Percentiles rank a stretch among this genome's conserved stretches.
Conservation (phyloP, 2,113 vertebrate genomes). For the Cranoglanis bouderius region DNA sequence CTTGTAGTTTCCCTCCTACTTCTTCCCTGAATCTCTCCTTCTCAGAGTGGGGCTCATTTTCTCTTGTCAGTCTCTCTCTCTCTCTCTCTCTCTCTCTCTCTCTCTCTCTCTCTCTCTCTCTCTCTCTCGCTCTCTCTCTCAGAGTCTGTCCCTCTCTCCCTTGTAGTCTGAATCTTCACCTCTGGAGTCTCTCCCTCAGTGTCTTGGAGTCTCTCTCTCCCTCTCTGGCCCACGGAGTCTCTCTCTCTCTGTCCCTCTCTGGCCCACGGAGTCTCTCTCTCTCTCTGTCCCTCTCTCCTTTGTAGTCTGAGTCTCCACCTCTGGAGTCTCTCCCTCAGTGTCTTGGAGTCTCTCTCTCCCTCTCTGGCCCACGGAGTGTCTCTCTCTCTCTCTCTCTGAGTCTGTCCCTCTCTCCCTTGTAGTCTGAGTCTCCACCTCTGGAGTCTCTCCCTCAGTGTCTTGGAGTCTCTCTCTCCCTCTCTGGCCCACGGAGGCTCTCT, state of each 20-base stretch:
- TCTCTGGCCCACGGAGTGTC: too few relatives aligned
- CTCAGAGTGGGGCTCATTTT: background rate
- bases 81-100: background rate
- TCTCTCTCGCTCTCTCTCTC: background rate
- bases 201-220: background rate
- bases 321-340: background rate
- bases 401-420: background rate
- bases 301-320: too few relatives aligned
- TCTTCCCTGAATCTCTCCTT: background rate
- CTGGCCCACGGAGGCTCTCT: background rate
- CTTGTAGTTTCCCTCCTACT: background rate
- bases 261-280: background rate
- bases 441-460: background rate
- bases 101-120: background rate
- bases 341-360: accelerated
- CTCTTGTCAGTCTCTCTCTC: background rate
- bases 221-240: background rate
- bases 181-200: background rate
- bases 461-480: background rate
- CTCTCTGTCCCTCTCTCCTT: background rate
- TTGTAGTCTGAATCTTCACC: background rate
- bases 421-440: background rate
- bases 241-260: background rate
- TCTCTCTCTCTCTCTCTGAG: background rate
- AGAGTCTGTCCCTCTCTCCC: background rate